Evolutionary conservation across 2,113 vertebrate genomes (phyloP), one percentile per base, ranked within the genome.

Genomic region (Papio anubis): DNA sequence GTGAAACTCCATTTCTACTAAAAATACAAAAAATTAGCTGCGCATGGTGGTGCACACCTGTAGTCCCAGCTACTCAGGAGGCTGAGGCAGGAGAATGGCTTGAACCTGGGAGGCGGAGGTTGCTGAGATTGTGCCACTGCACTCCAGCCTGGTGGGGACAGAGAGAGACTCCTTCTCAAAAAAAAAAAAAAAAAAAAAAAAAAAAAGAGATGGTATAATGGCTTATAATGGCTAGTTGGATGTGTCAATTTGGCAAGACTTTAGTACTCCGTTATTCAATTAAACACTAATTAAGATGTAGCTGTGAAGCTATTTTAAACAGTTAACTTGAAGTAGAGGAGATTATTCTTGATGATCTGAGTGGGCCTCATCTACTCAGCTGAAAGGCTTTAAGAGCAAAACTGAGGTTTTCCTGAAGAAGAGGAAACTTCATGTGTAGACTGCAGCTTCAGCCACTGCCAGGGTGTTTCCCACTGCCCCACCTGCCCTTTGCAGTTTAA

Each of bases 301-400:
- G 8, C 50, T 86, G 6, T 66, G 12, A 32, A 55, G 8, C 21
- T 57, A 40, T 66, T 90, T 73, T 90, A 73, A 38, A 4, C 35
- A 61, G n/a, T 38, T 84, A 40, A 89, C 17, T 90, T 23, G 21
- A 80, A 85, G 16, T 68, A 38, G 93, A 80, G n/a, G 16, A 55
- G 52, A 35, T 38, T 73, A 73, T 38, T 17, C 20, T 61, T 66
- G 50, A 85, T 59, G 38, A 13, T 80, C 9, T 85, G 16, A 2
- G 32, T 66, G 13, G 10, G 32, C 5, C 10, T 81, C 38, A 57
- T 6, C 35, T 11, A 38, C 23, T 70, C 45, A 76, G 38, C 5
- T 64, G 13, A 61, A 93, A 73, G 23, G 18, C 43, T 86, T 55
- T 81, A 23, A 55, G 75, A 64, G n/a, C 7, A 11, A 73, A 90